These are phyloP conservation scores for Montipora capitata DNA, from an alignment of 92 coral and sea anemone genomes.

Conservation along the genomic window DNA sequence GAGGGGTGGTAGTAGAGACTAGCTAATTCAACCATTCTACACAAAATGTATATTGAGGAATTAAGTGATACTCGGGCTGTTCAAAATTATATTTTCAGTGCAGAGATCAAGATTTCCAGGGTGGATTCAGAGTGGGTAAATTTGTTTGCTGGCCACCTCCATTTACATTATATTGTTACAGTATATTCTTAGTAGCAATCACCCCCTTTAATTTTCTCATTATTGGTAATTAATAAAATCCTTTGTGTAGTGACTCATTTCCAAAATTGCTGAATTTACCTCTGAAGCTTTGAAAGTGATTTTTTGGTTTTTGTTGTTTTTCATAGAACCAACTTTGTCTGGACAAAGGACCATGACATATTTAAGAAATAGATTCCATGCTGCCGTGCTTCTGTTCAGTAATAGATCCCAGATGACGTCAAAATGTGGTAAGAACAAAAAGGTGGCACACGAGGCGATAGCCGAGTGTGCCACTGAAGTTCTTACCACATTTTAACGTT, in stretches of 20 bases:
- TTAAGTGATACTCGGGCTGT: slow-evolving; percentile 27
- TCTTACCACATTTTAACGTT: too few species aligned
- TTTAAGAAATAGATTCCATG: too few species aligned
- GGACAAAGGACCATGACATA: slow-evolving; percentile 21
- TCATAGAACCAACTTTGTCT: slow-evolving; percentile 36
- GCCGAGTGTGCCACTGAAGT: too few species aligned
- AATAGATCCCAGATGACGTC: too few species aligned
- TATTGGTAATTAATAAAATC: background rate
- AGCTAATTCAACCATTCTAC: too few species aligned
- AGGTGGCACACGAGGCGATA: too few species aligned
- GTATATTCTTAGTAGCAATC: slow-evolving; percentile 3
- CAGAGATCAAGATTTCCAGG: slow-evolving; percentile 29
- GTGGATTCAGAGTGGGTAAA: slow-evolving; percentile 34
- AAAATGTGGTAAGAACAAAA: too few species aligned
- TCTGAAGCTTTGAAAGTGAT: slow-evolving; percentile 31
- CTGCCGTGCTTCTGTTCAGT: too few species aligned
- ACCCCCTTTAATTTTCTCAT: too few species aligned
- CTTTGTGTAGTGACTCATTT: background rate
- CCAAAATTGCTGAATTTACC: slow-evolving; percentile 22
- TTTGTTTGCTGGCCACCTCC: slow-evolving; percentile 38
- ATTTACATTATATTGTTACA: slow-evolving; percentile 25
- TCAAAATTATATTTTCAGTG: slow-evolving; percentile 24
- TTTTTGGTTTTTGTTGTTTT: slow-evolving; percentile 20
- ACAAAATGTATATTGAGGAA: background rate
- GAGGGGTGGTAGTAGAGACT: too few species aligned